Percentiles rank a stretch among this genome's conserved stretches.
These are phyloP conservation scores for Drosophila neonasuta DNA, from an alignment of 2,888 invertebrate genomes.

Conservation along the genomic window DNA sequence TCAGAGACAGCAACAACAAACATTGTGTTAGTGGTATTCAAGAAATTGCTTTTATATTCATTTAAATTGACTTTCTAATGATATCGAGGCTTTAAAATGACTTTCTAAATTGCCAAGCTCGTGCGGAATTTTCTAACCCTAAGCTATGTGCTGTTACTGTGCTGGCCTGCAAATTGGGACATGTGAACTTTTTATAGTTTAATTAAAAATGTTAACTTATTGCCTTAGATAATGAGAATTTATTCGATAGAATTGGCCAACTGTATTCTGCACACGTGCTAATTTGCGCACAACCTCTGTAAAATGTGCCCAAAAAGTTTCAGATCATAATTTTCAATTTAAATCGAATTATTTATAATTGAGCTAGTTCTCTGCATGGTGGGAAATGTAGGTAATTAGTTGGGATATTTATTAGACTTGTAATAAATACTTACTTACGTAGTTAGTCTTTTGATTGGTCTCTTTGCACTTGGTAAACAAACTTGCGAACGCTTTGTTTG, in stretches of 20 bases:
- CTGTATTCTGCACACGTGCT: neutral
- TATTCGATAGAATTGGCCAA: neutral
- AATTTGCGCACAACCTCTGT: neutral
- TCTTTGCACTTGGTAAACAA: slow-evolving; percentile 20
- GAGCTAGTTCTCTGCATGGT: neutral
- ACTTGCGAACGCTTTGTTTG: slow-evolving; percentile 29
- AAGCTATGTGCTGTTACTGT: slow-evolving; percentile 2
- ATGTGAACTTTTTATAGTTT: neutral
- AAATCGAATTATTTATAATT: slow-evolving; percentile 52
- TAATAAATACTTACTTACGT: slow-evolving; percentile 10
- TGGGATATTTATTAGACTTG: slow-evolving; percentile 1
- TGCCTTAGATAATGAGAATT: neutral
- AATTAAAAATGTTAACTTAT: neutral
- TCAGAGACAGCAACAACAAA: slow-evolving; percentile 21
- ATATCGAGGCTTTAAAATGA: slow-evolving; percentile 7
- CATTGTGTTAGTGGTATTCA: neutral
- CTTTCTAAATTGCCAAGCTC: slow-evolving; percentile 7
- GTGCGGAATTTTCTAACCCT: slow-evolving; percentile 5
- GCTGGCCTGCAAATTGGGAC: neutral
- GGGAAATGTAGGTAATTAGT: slow-evolving; percentile 7
- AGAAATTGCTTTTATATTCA: slow-evolving; percentile 8
- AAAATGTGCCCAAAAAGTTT: slow-evolving; percentile 6
- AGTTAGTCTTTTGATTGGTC: slow-evolving; percentile 20
- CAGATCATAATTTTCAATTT: slow-evolving; percentile 11
- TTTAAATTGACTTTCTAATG: slow-evolving; percentile 18